Base-by-base conservation (phyloP, 2,113 vertebrate species). In the Nothoprocta perdicaria region DNA sequence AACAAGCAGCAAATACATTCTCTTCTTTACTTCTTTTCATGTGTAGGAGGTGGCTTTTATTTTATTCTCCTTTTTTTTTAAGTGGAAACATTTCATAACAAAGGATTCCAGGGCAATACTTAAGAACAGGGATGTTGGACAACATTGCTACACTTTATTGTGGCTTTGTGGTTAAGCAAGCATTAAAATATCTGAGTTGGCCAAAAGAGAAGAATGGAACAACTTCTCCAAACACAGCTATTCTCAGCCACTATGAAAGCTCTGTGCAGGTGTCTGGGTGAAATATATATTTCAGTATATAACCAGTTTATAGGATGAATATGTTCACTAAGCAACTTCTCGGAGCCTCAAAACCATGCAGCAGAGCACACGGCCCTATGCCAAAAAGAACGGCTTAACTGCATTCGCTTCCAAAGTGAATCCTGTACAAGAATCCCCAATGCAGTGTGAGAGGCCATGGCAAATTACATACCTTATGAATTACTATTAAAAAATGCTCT, bases 131-230 rank as follows among this genome's bases (percentile, higher is more conserved):
- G 80, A 84, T 79, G 74, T 24, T 90, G 92, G 94, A 94, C n/a
- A 58, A 66, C 74, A 79, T 15, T 91, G 62, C 77, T 90, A 58
- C 29, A 26, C 87, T 90, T 94, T 83, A 83, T 80, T 93, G 94
- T 81, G 94, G 93, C 92, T 93, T 93, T 83, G 92, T 94, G 92
- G 92, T 95, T 95, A 92, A 95, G 93, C 77, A 86, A 91, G 77
- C 57, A 88, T 33, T 58, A 81, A 86, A 91, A 80, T 1, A 7
- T 40, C 65, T 80, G 86, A 88, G 61, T 72, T 55, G 26, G 82
- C 80, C 65, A 84, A 94, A 83, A 89, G 63, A 85, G 45, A 93
- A 81, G 80, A 86, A 88, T 81, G 76, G 63, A 93, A 88, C 55
- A 86, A 80, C 73, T 74, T 95, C 92, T 83, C 76, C 76, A 68